Evolutionary conservation across 2,888 invertebrate species (phyloP).

Genomic region (Eupithecia insigniata): DNA sequence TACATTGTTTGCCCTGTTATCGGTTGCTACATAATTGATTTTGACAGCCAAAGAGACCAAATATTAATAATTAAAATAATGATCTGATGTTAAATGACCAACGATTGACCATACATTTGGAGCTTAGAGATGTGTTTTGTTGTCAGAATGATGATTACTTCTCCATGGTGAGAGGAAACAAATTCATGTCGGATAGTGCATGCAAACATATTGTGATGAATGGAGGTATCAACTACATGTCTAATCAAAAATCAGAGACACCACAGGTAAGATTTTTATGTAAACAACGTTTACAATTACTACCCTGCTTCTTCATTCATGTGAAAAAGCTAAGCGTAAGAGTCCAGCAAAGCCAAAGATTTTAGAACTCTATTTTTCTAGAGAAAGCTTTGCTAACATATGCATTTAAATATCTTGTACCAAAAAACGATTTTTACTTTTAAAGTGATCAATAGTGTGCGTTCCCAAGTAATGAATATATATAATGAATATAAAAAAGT

Average conservation of each 20-base stretch:
- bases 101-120: neutral
- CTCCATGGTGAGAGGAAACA: slow-evolving; percentile 78
- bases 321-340: neutral
- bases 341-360: neutral
- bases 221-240: slow-evolving; percentile 73
- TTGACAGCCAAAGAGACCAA: neutral
- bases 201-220: slow-evolving; percentile 79
- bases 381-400: too few species aligned
- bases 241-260: slow-evolving; percentile 66
- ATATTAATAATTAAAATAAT: neutral
- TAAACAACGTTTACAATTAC: neutral
- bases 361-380: too few species aligned
- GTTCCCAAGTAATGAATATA: too few species aligned
- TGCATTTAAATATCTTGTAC: too few species aligned
- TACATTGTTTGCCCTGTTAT: neutral
- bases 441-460: neutral
- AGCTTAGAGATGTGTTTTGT: neutral
- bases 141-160: slow-evolving; percentile 80
- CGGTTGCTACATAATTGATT: neutral
- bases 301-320: neutral
- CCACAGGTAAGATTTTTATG: slow-evolving; percentile 59
- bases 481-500: too few species aligned
- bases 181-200: slow-evolving; percentile 71
- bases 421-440: too few species aligned
- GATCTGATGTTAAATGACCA: neutral